Evolutionary conservation across 1,140 invertebrate species (phyloP), one percentile per base, ranked within the genome.

Genomic region (Diorhabda carinulata): DNA sequence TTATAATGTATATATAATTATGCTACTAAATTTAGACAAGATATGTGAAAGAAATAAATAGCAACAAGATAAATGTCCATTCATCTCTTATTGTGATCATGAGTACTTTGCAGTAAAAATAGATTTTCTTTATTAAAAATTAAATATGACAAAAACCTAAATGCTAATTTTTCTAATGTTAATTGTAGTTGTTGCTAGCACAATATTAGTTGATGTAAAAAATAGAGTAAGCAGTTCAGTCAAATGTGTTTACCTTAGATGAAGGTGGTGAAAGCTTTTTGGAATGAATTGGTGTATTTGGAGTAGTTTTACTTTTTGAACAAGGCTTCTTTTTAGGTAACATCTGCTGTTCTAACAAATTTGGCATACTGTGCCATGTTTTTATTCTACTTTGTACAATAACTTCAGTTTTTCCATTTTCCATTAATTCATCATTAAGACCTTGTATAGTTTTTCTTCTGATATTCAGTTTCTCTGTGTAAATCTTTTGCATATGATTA

Each of bases 341-440:
- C 47, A 70, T 73, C 66, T 65, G 62, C 58, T 47, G 61, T 59
- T 68, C 66, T 68, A 70, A 72, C 65, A 79, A 73, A 70, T 73
- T 73, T 25, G 79, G 79, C 68, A 80, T 72, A 68, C 80, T 81
- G 58, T 72, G 77, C 79, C 79, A 81, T 10, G 77, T 74, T 72
- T 78, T 79, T 42, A 80, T 70, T 64, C 78, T 80, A 9, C 78
- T 74, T 42, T 67, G 58, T 43, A 73, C 67, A 40, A 63, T 64
- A 5, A 63, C 43, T 47, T 60, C 4, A 43, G 64, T 68, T n/a
- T 64, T 43, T 52, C 58, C 57, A 66, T 72, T 56, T 60, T 44
- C 56, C 5, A 62, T 6, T 61, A 57, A 52, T 8, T 43, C 42
- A 9, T 61, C 60, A 61, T 8, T 10, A 2, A 47, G 8, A 62